Evolutionary conservation across 2,888 invertebrate species (phyloP), one percentile per base, ranked within the genome.

Genomic region (Pyrochroa serraticornis): DNA sequence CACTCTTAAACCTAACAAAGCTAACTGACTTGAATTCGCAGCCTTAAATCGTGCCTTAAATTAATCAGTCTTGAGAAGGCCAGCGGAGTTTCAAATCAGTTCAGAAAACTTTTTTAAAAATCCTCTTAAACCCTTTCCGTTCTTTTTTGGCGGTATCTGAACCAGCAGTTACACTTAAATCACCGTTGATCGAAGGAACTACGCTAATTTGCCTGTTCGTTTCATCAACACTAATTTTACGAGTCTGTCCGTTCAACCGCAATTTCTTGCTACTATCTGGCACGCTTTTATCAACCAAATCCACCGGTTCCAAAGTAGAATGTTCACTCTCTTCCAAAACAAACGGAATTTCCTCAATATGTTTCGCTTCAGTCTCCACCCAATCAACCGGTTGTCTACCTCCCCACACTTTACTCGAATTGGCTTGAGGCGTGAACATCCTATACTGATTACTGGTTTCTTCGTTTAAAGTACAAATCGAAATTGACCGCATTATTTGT

Each of bases 71-170:
- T 60, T 56, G 44, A 12, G 39, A 46, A 43, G 6, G 36, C 46
- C 31, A 8, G 30, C 34, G 30, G n/a, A 37, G 14, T 43, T 39
- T 54, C 47, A 38, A 36, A 48, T 69, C 56, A 22, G 22, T 22
- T 22, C 22, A 75, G 82, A 92, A 92, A 75, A 92, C 87, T 82
- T 90, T 91, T 70, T 87, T 90, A 74, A 91, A 84, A 76, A 92
- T 86, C 79, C 87, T 89, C 77, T 88, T 91, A 65, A 92, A 83
- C 73, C 87, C 86, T 70, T 87, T 90, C 71, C 84, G 86, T 63
- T 81, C 80, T 70, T 86, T 87, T 58, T 80, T 82, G 33, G 71
- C 74, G 62, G 65, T 79, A 37, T 69, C 73, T n/a, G 22, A 22
- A 22, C 67, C 68, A 22, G 63, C 60, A 43, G n/a, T 47, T 31